Evolutionary conservation across 1,140 invertebrate species (phyloP), one percentile per base, ranked within the genome.

Genomic region (Hestina assimilis): DNA sequence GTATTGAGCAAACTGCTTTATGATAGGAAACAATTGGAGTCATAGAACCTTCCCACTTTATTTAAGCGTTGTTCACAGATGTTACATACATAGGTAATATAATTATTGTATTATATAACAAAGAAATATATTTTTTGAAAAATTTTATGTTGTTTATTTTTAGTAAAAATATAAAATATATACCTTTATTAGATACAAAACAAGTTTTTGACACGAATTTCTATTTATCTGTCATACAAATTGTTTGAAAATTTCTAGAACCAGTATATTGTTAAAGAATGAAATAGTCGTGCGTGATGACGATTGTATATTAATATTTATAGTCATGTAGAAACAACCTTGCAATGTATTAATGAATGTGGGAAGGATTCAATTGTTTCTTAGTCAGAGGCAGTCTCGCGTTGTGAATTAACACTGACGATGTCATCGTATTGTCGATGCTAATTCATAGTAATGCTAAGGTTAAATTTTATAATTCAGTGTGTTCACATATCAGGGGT

Each of bases 291-390:
- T 46, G 42, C 26, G n/a, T 33, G n/a, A 29, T 47, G 29, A 19
- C 19, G 17, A 21, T 26, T 33, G 21, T 19, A 19, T 35, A 33
- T 17, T n/a, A 29, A 9, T 33, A 47, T 43, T 38, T 50, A 21
- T 35, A n/a, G n/a, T n/a, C n/a, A 26, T 50, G 31, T 50, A 12
- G 33, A 28, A 9, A n/a, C 23, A 48, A 48, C 45, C 45, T 48
- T 48, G 54, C 19, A n/a, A 23, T 26, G 24, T 48, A 24, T 40
- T 41, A 47, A 48, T 40, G n/a, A n/a, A 31, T 48, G 45, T 57
- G 35, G 38, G 33, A 48, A 48, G 45, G 17, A 56, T 41, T 11
- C 33, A 47, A 57, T 57, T 46, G 45, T 38, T 23, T 24, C 33
- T 57, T 48, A 57, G 45, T 57, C 54, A 57, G n/a, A n/a, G n/a